phyloP scores from a whole-genome alignment of 2,888 invertebrate genomes.

The Arctia plantaginis region DNA sequence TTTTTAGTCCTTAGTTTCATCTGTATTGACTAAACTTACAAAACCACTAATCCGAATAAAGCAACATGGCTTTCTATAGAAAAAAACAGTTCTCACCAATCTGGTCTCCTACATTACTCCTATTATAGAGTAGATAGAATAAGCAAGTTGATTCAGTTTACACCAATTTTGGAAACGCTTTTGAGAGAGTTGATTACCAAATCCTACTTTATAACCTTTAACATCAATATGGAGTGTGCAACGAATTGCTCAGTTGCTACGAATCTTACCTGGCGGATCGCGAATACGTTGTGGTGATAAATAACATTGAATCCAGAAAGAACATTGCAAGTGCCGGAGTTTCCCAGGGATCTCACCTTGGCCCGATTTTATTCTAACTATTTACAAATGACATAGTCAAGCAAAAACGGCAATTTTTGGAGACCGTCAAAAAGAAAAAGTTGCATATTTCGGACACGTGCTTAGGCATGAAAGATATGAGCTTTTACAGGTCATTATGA shows the following conservation, averaged over 20 bases:
- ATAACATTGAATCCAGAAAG: background rate
- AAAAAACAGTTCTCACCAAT: background rate
- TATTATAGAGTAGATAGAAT: background rate
- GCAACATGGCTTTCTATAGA: too few species aligned
- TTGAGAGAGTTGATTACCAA: background rate
- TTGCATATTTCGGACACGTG: too few species aligned
- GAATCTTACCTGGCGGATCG: background rate
- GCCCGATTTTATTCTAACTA: too few species aligned
- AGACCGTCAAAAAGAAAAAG: too few species aligned
- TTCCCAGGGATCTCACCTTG: constrained; percentile 13
- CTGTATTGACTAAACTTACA: too few species aligned
- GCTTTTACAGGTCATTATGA: too few species aligned
- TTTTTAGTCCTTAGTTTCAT: too few species aligned
- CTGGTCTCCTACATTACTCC: background rate
- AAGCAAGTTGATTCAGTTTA: background rate
- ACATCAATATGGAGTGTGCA: background rate
- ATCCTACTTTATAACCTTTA: background rate
- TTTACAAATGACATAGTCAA: too few species aligned
- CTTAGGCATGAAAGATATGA: too few species aligned
- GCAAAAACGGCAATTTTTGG: too few species aligned
- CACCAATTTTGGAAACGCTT: background rate
- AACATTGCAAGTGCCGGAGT: background rate
- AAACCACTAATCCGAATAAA: too few species aligned
- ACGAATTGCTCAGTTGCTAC: background rate
- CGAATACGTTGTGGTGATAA: background rate